These are phyloP conservation scores for Clarias batrachus DNA, from an alignment of 2,113 vertebrate species.

Conservation along the genomic window DNA sequence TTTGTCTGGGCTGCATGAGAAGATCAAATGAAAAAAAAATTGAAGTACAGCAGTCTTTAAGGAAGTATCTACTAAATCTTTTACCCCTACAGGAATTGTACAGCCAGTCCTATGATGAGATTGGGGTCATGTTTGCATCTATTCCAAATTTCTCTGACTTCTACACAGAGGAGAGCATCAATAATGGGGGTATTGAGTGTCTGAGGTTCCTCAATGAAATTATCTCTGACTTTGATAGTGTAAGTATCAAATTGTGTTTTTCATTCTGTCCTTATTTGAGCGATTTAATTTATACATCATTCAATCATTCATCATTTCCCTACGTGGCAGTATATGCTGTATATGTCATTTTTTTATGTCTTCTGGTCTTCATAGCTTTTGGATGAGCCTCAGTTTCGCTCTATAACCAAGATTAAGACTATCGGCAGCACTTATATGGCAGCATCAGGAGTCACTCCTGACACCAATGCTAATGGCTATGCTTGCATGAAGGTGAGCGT, in stretches of 20 bases:
- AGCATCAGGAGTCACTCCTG: constrained; percentile 86
- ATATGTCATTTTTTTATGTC: not conserved
- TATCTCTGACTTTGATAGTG: constrained; percentile 95
- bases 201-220: constrained; percentile 97
- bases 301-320: not conserved
- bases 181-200: constrained; percentile 94
- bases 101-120: constrained; percentile 94
- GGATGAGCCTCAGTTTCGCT: constrained; percentile 90
- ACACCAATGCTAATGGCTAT: constrained; percentile 76
- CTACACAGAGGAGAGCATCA: constrained; percentile 97
- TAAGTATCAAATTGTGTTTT: constrained; percentile 61
- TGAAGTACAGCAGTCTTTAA: not conserved
- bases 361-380: constrained; percentile 76
- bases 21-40: not conserved
- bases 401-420: constrained; percentile 96
- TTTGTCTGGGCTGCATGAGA: not conserved
- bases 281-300: not conserved
- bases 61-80: not conserved
- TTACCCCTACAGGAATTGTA: constrained; percentile 83
- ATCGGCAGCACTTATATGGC: constrained; percentile 98
- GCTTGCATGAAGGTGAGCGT: constrained; percentile 77
- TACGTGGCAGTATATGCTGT: not conserved
- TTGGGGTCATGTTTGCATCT: constrained; percentile 98
- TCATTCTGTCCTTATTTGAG: not conserved
- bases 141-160: constrained; percentile 97